Percentiles rank a stretch among this genome's conserved stretches.
phyloP scores from a whole-genome alignment of 1,140 invertebrate species.

The Heliothis subflexa region DNA sequence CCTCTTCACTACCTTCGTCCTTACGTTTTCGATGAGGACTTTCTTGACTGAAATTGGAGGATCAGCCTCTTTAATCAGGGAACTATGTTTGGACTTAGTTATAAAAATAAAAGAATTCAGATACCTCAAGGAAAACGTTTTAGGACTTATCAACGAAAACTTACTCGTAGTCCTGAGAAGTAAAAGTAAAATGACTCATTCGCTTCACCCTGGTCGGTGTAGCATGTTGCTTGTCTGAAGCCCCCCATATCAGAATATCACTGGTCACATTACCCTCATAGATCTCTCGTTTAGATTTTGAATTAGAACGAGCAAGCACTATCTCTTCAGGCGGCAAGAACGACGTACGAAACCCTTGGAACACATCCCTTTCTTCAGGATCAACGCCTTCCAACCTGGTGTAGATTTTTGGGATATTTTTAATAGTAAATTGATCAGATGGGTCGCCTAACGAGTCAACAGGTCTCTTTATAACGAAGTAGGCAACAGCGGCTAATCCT shows the following conservation, averaged over 20 bases:
- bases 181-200: slow-evolving; percentile 66
- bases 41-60: slow-evolving; percentile 51
- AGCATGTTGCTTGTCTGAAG: slow-evolving; percentile 46
- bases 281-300: slow-evolving; percentile 55
- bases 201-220: slow-evolving; percentile 69
- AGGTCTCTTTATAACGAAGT: slow-evolving; percentile 67
- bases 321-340: slow-evolving; percentile 76
- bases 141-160: slow-evolving; percentile 46
- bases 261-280: slow-evolving; percentile 65
- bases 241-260: slow-evolving; percentile 68
- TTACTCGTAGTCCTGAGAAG: slow-evolving; percentile 72
- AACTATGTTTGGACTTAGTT: background rate
- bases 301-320: slow-evolving; percentile 58
- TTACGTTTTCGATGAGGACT: slow-evolving; percentile 42
- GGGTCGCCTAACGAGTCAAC: slow-evolving; percentile 69
- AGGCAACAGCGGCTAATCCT: slow-evolving; percentile 55
- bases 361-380: slow-evolving; percentile 79
- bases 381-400: slow-evolving; percentile 71
- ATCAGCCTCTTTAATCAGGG: background rate
- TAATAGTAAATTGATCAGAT: slow-evolving; percentile 71
- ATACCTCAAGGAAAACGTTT: background rate
- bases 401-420: slow-evolving; percentile 73
- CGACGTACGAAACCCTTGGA: slow-evolving; percentile 78
- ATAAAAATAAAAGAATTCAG: background rate
- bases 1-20: slow-evolving; percentile 53